phyloP scores from a whole-genome alignment of 2,797 vertebrate species.

The Falco concolor region DNA sequence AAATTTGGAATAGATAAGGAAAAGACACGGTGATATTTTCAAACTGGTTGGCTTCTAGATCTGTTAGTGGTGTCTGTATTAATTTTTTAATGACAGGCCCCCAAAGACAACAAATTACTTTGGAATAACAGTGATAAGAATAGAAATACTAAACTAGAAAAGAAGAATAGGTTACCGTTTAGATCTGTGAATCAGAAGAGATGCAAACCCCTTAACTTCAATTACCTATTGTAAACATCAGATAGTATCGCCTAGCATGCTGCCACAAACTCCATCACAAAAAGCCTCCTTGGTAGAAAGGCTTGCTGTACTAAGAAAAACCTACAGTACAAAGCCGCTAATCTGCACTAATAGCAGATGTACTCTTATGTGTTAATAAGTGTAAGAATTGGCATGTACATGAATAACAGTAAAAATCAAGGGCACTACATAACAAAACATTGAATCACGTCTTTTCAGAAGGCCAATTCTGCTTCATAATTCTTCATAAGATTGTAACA shows the following conservation, averaged over 20 bases:
- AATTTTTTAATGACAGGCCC: not conserved
- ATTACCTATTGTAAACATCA: not conserved
- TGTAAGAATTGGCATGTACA: not conserved
- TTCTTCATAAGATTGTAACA: not conserved
- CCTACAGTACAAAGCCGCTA: not conserved
- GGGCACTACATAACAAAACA: not conserved
- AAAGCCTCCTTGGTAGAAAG: not conserved
- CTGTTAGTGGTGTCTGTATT: not conserved
- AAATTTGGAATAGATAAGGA: not conserved
- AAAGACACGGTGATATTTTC: not conserved
- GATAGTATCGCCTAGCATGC: not conserved
- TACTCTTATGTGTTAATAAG: not conserved
- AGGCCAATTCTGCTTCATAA: not conserved
- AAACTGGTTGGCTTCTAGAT: not conserved
- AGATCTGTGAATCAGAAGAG: not conserved
- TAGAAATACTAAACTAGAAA: not conserved
- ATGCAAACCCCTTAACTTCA: not conserved
- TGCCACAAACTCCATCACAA: not conserved
- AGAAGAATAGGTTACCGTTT: not conserved
- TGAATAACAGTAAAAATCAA: not conserved
- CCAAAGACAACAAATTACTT: not conserved
- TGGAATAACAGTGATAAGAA: not conserved
- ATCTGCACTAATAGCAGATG: not conserved
- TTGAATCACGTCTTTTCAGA: not conserved
- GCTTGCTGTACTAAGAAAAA: not conserved